phyloP scores from a whole-genome alignment of 2,888 invertebrate species.

The Spilosoma lubricipeda region DNA sequence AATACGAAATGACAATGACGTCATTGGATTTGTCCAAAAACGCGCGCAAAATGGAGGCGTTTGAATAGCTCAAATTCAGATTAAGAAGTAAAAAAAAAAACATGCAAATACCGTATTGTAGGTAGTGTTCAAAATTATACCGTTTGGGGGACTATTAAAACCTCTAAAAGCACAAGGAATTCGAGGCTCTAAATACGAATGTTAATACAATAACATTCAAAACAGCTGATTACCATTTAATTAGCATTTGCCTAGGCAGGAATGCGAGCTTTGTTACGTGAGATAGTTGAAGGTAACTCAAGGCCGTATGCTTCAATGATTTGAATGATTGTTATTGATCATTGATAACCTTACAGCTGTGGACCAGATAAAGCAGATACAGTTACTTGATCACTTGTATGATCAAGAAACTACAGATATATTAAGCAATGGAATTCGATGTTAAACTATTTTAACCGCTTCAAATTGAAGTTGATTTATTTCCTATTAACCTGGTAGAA shows the following conservation, averaged over 20 bases:
- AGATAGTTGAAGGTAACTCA: constrained; percentile 51
- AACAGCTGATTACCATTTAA: constrained; percentile 56
- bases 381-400: constrained; percentile 13
- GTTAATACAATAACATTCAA: constrained; percentile 22
- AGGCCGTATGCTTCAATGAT: constrained; percentile 45
- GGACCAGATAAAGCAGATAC: constrained; percentile 19
- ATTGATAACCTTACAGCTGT: constrained; percentile 41
- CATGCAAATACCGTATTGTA: neutral
- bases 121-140: neutral
- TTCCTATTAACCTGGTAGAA: neutral
- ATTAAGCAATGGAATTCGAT: constrained; percentile 20
- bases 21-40: no score
- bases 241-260: constrained; percentile 56
- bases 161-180: constrained; percentile 16
- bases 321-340: constrained; percentile 50
- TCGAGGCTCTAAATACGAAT: constrained; percentile 14
- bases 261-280: constrained; percentile 45
- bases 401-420: neutral
- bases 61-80: no score
- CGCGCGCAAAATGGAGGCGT: no score
- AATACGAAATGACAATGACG: no score
- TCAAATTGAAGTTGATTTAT: constrained; percentile 14
- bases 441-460: constrained; percentile 12
- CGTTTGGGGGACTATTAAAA: constrained; percentile 4
- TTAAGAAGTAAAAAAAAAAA: no score